Evolutionary conservation across 2,797 vertebrate genomes (phyloP), one percentile per base, ranked within the genome.

Genomic region (Sciaenops ocellatus): DNA sequence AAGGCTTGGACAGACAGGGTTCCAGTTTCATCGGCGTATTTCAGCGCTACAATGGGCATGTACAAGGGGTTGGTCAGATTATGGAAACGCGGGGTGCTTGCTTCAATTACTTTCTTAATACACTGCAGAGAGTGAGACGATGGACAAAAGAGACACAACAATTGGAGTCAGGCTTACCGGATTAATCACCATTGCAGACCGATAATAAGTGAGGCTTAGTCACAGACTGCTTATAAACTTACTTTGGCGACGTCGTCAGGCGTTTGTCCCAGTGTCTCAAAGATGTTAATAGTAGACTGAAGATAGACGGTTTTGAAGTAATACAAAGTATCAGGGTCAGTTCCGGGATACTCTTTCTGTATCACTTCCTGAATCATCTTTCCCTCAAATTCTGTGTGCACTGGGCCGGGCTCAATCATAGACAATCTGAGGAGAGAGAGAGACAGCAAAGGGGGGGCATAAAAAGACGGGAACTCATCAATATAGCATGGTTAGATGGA

Each of bases 271-370:
- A 97, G 78, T 2, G 87, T 82, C 86, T 96, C 94, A 71, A 98
- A 97, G 89, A 97, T 96, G 79, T 97, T 94, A 20, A 96, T 88
- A 41, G 96, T 96, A 69, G 96, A 95, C 30, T 96, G 96, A 57
- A 97, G 94, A 74, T 98, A 97, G 89, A 96, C 82, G 26, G 96
- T 95, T 80, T 96, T 96, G 85, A 97, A 97, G 90, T 96, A 96
- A 42, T 95, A 84, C 24, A 96, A 92, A 0, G 96, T 98, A 74
- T 97, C 96, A 2, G 92, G 15, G 87, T 97, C 97, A 17, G 95
- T 84, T 46, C 95, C 96, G 0, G 96, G 95, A 81, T 84, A 96
- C 69, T 98, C 96, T 87, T 95, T 97, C 89, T 96, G 90, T 81
- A 87, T 93, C 85, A 96, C 95, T 4, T 97, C 96, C 88, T 96